phyloP scores from a whole-genome alignment of 2,888 invertebrate genomes.

The Saturnia pavonia region DNA sequence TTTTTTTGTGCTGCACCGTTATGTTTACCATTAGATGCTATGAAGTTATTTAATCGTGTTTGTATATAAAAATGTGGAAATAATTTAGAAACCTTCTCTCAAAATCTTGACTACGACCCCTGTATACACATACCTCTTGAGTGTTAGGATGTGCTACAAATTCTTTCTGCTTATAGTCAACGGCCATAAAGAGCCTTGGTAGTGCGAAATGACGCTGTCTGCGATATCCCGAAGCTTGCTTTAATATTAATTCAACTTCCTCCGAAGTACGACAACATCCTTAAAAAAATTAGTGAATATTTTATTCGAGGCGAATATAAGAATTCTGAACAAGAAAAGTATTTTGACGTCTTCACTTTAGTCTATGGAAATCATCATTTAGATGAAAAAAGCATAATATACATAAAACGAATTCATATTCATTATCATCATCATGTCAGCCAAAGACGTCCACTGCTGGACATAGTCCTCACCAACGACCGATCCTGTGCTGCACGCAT shows the following conservation, averaged over 20 bases:
- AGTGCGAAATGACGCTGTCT: constrained; percentile 75
- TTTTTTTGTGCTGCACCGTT: too few relatives aligned
- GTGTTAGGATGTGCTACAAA: constrained; percentile 90
- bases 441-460: too few relatives aligned
- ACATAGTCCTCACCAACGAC: too few relatives aligned
- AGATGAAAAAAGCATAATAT: too few relatives aligned
- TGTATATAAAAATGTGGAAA: background rate
- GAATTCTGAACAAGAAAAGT: background rate
- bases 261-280: constrained; percentile 86
- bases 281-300: constrained; percentile 24
- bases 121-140: constrained; percentile 77
- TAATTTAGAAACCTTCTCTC: background rate
- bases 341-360: too few relatives aligned
- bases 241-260: constrained; percentile 86
- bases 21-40: background rate
- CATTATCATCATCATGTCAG: too few relatives aligned
- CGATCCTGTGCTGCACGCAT: too few relatives aligned
- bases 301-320: background rate
- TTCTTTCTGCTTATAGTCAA: constrained; percentile 86
- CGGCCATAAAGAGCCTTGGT: constrained; percentile 85
- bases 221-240: constrained; percentile 72
- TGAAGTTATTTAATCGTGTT: background rate
- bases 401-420: too few relatives aligned
- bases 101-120: background rate
- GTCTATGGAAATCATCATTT: too few relatives aligned